Conservation (phyloP, 2,113 vertebrate species). For the Carassius gibelio region DNA sequence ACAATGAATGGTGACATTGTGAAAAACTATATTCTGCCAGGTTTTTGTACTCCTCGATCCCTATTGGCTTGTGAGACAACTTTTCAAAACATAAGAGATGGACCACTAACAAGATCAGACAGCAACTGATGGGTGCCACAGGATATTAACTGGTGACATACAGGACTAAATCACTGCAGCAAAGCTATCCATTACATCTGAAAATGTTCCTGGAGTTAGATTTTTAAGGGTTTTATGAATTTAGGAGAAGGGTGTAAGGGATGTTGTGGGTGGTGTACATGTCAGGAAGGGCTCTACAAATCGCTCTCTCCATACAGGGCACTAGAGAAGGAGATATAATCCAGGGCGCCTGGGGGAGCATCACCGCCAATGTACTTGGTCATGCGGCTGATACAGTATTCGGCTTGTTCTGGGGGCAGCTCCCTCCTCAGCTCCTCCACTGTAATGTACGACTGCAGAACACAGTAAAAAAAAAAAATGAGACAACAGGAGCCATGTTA, state of each 20-base stretch:
- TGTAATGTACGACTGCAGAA: slow-evolving; percentile 76
- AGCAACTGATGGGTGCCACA: background rate
- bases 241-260: background rate
- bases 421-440: slow-evolving; percentile 84
- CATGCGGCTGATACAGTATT: slow-evolving; percentile 88
- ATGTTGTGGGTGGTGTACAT: background rate
- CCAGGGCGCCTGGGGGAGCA: slow-evolving; percentile 80
- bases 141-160: background rate
- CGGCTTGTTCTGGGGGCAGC: slow-evolving; percentile 85
- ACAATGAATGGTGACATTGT: background rate
- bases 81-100: background rate
- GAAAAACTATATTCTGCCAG: background rate
- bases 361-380: slow-evolving; percentile 77
- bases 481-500: background rate
- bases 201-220: slow-evolving; percentile 17
- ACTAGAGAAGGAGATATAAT: slow-evolving; percentile 85
- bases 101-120: slow-evolving; percentile 8
- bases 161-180: slow-evolving; percentile 4
- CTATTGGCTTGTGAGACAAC: background rate
- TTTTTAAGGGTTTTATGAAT: slow-evolving; percentile 12
- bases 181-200: slow-evolving; percentile 1
- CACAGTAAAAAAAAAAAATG: background rate
- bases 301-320: slow-evolving; percentile 87
- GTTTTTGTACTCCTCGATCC: background rate
- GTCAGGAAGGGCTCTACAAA: slow-evolving; percentile 69